Evolutionary conservation across 1,140 invertebrate genomes (phyloP).

Genomic region (Mylabris phalerata): DNA sequence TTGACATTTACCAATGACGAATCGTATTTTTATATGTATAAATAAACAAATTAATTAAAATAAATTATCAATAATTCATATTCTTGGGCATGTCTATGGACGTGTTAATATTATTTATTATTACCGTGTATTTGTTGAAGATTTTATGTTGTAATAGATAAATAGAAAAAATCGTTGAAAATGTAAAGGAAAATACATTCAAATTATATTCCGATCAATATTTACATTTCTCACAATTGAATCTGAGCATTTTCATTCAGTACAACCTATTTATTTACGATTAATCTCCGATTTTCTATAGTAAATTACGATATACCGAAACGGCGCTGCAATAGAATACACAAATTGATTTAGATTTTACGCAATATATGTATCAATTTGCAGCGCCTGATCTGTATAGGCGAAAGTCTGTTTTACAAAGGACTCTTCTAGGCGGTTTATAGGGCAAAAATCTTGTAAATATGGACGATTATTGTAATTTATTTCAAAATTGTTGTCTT

Average conservation of each 20-base stretch:
- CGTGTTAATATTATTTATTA: conserved; percentile 10
- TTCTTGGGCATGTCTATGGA: not conserved
- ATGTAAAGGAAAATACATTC: too few species aligned
- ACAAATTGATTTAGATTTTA: too few species aligned
- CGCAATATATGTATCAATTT: too few species aligned
- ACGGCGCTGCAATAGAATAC: too few species aligned
- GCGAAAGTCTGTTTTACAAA: too few species aligned
- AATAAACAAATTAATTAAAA: conserved; percentile 8
- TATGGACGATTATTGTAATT: too few species aligned
- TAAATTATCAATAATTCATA: conserved; percentile 14
- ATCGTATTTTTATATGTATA: conserved; percentile 5
- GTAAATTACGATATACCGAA: too few species aligned
- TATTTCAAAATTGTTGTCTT: too few species aligned
- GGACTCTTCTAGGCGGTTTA: too few species aligned
- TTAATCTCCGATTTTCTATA: not conserved
- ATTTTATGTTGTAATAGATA: not conserved
- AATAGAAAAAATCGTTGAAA: not conserved
- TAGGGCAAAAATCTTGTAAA: too few species aligned
- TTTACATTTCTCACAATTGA: conserved; percentile 14
- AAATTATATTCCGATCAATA: conserved; percentile 3
- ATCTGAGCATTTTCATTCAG: not conserved
- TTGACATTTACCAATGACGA: conserved; percentile 12
- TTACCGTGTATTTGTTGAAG: not conserved
- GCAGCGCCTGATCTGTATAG: too few species aligned
- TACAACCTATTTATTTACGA: conserved; percentile 1